Base-by-base conservation (phyloP, 2,888 invertebrate species). In the Alitta virens region DNA sequence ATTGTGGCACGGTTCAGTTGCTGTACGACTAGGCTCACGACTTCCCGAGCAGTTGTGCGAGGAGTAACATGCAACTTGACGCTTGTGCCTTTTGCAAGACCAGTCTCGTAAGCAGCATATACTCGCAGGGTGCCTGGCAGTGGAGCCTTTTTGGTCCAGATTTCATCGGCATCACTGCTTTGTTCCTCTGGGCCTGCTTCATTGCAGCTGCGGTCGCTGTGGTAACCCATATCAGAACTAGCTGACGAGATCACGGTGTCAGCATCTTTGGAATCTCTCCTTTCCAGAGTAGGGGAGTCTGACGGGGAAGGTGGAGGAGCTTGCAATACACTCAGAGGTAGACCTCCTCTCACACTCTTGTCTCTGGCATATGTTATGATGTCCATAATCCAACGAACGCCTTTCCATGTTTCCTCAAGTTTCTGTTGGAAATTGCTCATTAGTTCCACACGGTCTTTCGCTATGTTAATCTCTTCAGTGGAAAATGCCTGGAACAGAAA, bases 101-200 rank as follows among this genome's bases (percentile, higher is more conserved):
- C 97, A 0, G 94, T 95, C 71, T 96, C 92, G 81, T 97, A 98
- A 0, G 97, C 96, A 5, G 96, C 95, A 78, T 91, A 96, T 7
- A 98, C 94, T 86, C 96, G 88, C 38, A 88, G 84, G 57, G 84
- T 80, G 14, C 79, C 82, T 18, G 76, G 65, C 27, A 80, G 82
- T 61, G 26, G 21, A 12, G 51, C n/a, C 23, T 18, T 40, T 27
- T 46, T 25, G 1, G 52, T 52, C 62, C 65, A 65, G 43, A 65
- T 57, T 5, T 51, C 60, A 23, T 61, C 63, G 2, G 18, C 53
- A 43, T 43, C 24, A 46, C 56, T 56, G n/a, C 33, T 55, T 2
- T 55, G 24, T 14, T 27, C 38, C 18, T 26, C 26, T 14, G 26
- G n/a, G 33, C 23, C 27, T 23, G 14, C 25, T 23, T 62, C 57